Percentiles rank a stretch among this genome's conserved stretches.
phyloP scores from a whole-genome alignment of 2,113 vertebrate genomes.

The Seriola dumerili region DNA sequence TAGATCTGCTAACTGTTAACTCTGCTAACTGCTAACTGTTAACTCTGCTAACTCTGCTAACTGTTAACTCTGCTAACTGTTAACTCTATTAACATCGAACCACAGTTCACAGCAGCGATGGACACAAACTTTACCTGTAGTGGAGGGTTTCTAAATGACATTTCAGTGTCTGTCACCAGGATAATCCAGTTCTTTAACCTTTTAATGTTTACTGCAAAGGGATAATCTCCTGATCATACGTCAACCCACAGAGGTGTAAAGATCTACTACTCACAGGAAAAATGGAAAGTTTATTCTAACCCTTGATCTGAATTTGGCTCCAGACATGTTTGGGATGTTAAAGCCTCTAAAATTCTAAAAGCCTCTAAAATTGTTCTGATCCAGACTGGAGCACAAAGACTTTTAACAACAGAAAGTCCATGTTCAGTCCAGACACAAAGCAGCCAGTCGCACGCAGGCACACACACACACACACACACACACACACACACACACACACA shows the following conservation, averaged over 20 bases:
- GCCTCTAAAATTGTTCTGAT: too few relatives aligned
- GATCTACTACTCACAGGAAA: not conserved
- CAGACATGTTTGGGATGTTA: conserved; percentile 4
- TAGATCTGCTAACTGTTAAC: too few relatives aligned
- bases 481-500: conserved; percentile 27
- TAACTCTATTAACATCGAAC: not conserved
- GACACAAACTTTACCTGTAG: too few relatives aligned
- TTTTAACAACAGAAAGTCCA: conserved; percentile 10
- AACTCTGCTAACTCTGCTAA: too few relatives aligned
- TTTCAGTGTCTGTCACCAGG: too few relatives aligned
- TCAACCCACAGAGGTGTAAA: not conserved
- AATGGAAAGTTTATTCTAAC: not conserved
- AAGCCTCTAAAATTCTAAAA: conserved; percentile 11
- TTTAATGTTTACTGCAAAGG: not conserved
- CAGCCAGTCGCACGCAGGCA: not conserved
- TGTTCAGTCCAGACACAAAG: conserved; percentile 48
- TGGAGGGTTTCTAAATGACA: too few relatives aligned
- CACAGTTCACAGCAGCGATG: too few relatives aligned
- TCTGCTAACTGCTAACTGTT: too few relatives aligned
- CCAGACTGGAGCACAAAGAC: conserved; percentile 52
- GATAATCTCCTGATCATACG: not conserved
- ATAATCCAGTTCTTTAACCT: not conserved
- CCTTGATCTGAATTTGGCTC: not conserved
- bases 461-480: conserved; percentile 25
- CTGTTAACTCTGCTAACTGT: too few relatives aligned